These are phyloP conservation scores for Phrynocephalus versicolor DNA, from an alignment of 2,113 vertebrate genomes.

Conservation along the genomic window DNA sequence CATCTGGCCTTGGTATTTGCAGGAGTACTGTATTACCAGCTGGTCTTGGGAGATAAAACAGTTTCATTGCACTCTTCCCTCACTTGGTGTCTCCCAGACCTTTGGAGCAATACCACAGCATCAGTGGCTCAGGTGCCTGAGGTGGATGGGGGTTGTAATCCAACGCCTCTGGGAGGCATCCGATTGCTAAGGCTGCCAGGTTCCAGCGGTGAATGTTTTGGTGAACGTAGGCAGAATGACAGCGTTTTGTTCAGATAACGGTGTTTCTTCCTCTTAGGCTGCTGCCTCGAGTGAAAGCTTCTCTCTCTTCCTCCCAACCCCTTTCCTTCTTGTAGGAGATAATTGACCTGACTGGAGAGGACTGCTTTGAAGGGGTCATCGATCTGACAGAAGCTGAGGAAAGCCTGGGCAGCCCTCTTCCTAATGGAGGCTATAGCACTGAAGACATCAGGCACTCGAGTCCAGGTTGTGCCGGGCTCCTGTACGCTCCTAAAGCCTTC, in stretches of 20 bases:
- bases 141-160: not conserved
- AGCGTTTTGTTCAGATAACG: too few relatives aligned
- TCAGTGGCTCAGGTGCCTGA: not conserved
- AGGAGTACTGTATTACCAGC: not conserved
- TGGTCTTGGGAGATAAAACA: not conserved
- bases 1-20: not conserved
- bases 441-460: not conserved
- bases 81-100: not conserved
- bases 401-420: conserved; percentile 36
- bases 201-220: not conserved
- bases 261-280: rapidly evolving
- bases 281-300: not conserved
- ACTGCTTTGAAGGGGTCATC: conserved; percentile 56
- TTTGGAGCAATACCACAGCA: not conserved
- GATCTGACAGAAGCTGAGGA: conserved; percentile 69
- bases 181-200: not conserved
- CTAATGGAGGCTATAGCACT: not conserved
- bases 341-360: conserved; percentile 78
- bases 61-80: not conserved
- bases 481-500: not conserved
- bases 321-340: conserved; percentile 66
- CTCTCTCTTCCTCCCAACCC: not conserved
- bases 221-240: not conserved
- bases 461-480: conserved; percentile 19
- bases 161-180: not conserved